Evolutionary conservation across 2,797 vertebrate species (phyloP).

Genomic region (Nannoperca obscura): DNA sequence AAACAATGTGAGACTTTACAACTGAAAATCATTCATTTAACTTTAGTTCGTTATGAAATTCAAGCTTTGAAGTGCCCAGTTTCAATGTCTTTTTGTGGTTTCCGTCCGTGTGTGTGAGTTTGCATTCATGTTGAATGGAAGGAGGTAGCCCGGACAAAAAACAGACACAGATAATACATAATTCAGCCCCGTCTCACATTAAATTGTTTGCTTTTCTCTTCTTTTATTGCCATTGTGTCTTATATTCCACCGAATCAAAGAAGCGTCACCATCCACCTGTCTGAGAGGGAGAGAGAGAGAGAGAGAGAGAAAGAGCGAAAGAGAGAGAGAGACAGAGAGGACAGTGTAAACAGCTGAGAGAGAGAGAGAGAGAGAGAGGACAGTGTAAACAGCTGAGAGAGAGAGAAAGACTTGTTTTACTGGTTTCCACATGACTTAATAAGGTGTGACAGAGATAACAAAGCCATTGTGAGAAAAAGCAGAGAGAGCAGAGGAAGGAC

Average conservation of each 20-base stretch:
- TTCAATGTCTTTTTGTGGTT: not conserved
- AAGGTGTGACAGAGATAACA: constrained; percentile 85
- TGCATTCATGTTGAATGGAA: not conserved
- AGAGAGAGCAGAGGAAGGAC: constrained; percentile 47
- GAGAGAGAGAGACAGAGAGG: constrained; percentile 46
- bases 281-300: constrained; percentile 39
- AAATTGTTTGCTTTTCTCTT: constrained; percentile 22
- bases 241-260: constrained; percentile 51
- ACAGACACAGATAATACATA: not conserved
- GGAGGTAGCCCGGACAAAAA: not conserved
- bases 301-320: constrained; percentile 47
- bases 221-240: constrained; percentile 12
- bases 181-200: not conserved
- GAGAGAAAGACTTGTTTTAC: constrained; percentile 77
- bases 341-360: constrained; percentile 67
- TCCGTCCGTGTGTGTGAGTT: not conserved
- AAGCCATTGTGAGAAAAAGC: constrained; percentile 68
- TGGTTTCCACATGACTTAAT: constrained; percentile 83
- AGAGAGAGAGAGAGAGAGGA: constrained; percentile 51
- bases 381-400: constrained; percentile 66
- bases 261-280: constrained; percentile 55
- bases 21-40: not conserved
- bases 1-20: not conserved
- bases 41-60: not conserved
- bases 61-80: not conserved